Conservation (phyloP, 1,140 invertebrate species). For the Periplaneta americana region DNA sequence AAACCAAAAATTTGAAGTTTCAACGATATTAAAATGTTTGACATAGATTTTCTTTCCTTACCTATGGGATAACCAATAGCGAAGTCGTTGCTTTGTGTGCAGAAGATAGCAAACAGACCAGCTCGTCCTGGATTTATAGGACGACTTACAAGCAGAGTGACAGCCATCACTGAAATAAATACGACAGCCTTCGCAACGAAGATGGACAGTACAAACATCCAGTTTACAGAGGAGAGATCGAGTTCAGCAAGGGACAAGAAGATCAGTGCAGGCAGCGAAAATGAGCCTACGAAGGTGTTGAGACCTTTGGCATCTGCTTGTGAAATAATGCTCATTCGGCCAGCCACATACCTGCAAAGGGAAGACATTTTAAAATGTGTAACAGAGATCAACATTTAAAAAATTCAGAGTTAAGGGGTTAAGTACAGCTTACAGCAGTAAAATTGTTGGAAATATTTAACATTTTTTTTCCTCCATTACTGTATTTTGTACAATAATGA, state of each 20-base stretch:
- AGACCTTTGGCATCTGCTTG: constrained; percentile 85
- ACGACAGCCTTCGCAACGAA: constrained; percentile 80
- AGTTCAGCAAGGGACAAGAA: constrained; percentile 85
- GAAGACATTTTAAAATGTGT: constrained; percentile 29
- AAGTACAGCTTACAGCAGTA: too few relatives aligned
- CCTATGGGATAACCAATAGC: constrained; percentile 94
- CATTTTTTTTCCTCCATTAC: too few relatives aligned
- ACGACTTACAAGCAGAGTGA: constrained; percentile 73
- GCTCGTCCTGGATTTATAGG: constrained; percentile 77
- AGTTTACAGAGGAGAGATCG: constrained; percentile 80
- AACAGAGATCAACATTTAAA: neutral
- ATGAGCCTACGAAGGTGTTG: constrained; percentile 88
- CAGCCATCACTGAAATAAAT: constrained; percentile 74
- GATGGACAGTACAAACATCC: constrained; percentile 83
- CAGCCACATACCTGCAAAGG: constrained; percentile 77
- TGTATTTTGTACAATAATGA: too few relatives aligned
- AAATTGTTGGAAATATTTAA: too few relatives aligned
- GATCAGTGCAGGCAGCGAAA: constrained; percentile 86
- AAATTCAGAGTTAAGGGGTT: neutral
- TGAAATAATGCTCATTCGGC: constrained; percentile 76
- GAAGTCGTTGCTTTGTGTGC: constrained; percentile 97
- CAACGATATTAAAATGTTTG: too few relatives aligned
- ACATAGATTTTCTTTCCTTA: too few relatives aligned
- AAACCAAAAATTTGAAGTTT: too few relatives aligned
- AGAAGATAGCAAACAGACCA: constrained; percentile 91